phyloP scores from a whole-genome alignment of 2,888 invertebrate species.

The Caenorhabditis uteleia region DNA sequence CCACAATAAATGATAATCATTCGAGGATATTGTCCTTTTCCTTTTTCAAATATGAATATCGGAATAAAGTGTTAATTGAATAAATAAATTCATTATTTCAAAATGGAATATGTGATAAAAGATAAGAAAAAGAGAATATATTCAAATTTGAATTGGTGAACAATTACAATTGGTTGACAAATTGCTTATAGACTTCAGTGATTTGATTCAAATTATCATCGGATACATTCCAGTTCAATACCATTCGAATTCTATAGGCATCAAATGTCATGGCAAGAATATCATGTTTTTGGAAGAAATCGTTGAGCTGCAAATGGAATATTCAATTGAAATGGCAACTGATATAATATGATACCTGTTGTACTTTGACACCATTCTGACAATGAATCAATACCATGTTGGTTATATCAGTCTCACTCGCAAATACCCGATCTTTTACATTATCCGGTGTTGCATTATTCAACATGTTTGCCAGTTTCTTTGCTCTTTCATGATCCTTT shows the following conservation, averaged over 20 bases:
- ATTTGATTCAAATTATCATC: constrained; percentile 49
- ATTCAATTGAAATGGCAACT: not conserved
- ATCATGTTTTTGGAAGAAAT: constrained; percentile 45
- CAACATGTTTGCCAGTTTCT: constrained; percentile 52
- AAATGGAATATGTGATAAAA: no score
- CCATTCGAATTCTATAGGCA: constrained; percentile 51
- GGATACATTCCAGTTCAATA: constrained; percentile 50
- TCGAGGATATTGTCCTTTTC: no score
- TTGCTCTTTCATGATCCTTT: constrained; percentile 78
- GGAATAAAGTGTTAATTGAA: no score
- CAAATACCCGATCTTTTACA: constrained; percentile 36
- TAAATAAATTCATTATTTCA: no score
- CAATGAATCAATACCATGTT: constrained; percentile 60
- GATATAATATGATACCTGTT: constrained; percentile 32
- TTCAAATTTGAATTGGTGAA: no score
- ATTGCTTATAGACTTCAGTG: constrained; percentile 36
- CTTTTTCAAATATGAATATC: no score
- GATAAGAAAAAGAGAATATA: no score
- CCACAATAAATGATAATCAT: no score
- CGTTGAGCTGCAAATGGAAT: constrained; percentile 25
- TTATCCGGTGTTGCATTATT: constrained; percentile 42
- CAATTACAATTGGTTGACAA: constrained; percentile 15
- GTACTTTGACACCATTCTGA: constrained; percentile 39
- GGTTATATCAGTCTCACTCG: constrained; percentile 47
- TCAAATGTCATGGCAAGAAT: constrained; percentile 61